Conservation (phyloP, 1,140 invertebrate genomes). For the Drosophila pruinosa region DNA sequence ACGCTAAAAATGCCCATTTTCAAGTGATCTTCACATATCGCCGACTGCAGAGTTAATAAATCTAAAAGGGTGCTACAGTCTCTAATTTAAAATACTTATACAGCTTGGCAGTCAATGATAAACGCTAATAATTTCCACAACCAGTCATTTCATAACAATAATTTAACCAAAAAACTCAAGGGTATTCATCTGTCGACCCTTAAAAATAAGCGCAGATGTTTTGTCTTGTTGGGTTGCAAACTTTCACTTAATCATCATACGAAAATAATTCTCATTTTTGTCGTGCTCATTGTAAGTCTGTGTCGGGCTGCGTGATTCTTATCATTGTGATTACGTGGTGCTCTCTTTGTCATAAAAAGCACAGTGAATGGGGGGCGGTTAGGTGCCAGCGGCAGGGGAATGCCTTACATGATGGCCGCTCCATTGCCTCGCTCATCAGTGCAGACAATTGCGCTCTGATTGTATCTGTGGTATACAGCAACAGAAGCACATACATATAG, state of each 20-base stretch:
- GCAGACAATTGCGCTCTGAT: constrained; percentile 77
- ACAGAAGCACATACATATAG: background rate
- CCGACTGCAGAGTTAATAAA: too few relatives aligned
- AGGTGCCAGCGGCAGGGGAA: background rate
- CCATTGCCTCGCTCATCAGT: constrained; percentile 67
- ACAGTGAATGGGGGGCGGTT: constrained; percentile 1
- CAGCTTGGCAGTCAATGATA: too few relatives aligned
- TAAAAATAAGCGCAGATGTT: background rate
- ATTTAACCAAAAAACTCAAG: background rate
- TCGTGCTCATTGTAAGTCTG: constrained; percentile 30
- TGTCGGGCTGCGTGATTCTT: constrained; percentile 64
- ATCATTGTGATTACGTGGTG: constrained; percentile 76
- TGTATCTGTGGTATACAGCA: constrained; percentile 56
- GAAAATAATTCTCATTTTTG: constrained; percentile 45
- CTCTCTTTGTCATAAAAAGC: constrained; percentile 62
- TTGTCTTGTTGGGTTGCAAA: constrained; percentile 15
- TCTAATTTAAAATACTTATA: too few relatives aligned
- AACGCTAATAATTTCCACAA: too few relatives aligned
- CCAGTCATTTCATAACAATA: too few relatives aligned
- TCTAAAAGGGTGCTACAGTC: too few relatives aligned
- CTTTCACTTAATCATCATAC: constrained; percentile 45
- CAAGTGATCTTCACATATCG: too few relatives aligned
- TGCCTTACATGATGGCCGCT: constrained; percentile 37
- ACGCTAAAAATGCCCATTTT: too few relatives aligned
- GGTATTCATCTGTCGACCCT: constrained; percentile 1